phyloP scores from a whole-genome alignment of 1,140 invertebrate species.

The Stegodyphus mimosarum region DNA sequence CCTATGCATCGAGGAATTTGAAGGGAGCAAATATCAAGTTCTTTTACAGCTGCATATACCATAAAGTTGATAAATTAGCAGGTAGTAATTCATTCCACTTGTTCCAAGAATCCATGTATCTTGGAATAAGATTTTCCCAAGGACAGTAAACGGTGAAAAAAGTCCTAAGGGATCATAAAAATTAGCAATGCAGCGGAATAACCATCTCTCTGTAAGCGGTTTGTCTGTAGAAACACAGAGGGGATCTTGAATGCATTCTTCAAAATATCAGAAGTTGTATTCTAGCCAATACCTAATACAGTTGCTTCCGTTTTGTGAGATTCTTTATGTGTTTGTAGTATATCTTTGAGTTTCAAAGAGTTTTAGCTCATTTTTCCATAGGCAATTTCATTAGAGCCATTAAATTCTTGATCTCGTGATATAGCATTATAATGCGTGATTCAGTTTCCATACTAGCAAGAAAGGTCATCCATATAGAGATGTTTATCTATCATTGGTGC shows the following conservation, averaged over 20 bases:
- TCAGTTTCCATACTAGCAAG: too few species aligned
- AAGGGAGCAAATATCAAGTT: too few species aligned
- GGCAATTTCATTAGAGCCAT: too few species aligned
- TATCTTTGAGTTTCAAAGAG: neutral
- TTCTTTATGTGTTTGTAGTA: neutral
- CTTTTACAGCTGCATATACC: too few species aligned
- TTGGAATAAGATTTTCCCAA: conserved; percentile 22
- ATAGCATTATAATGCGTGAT: too few species aligned
- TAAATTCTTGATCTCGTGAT: too few species aligned
- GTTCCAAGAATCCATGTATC: conserved; percentile 32
- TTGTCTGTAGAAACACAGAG: neutral
- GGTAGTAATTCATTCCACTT: conserved; percentile 37
- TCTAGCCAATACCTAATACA: neutral
- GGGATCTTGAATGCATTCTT: neutral
- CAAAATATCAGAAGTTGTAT: neutral
- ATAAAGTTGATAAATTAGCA: neutral
- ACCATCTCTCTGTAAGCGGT: conserved; percentile 27
- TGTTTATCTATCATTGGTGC: conserved; percentile 9
- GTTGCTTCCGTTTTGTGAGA: neutral
- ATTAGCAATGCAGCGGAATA: conserved; percentile 1
- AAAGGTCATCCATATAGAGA: too few species aligned
- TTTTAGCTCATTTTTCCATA: neutral
- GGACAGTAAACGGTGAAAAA: conserved; percentile 19
- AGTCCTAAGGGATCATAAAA: conserved; percentile 35
- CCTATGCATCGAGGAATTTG: too few species aligned